phyloP scores from a whole-genome alignment of 1,140 invertebrate species.

The Polypedilum pembai region DNA sequence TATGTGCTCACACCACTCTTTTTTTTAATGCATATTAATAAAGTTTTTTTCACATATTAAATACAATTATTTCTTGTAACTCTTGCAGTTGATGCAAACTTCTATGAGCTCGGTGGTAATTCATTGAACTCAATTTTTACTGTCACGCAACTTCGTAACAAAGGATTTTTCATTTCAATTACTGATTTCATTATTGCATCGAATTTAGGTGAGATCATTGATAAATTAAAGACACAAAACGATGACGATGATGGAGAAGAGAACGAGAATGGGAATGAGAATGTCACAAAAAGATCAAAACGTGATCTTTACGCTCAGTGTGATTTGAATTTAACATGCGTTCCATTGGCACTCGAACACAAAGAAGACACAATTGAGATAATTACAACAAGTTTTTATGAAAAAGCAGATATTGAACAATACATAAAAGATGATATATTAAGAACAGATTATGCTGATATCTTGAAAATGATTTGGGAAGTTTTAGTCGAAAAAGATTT shows the following conservation, averaged over 20 bases:
- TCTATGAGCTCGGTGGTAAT: constrained; percentile 73
- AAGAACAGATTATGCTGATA: constrained; percentile 55
- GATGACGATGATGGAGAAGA: constrained; percentile 31
- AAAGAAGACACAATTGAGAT: constrained; percentile 58
- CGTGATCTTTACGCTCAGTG: constrained; percentile 36
- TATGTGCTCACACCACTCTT: constrained; percentile 33
- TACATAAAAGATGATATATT: constrained; percentile 59
- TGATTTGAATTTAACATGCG: constrained; percentile 46
- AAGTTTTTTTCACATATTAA: neutral
- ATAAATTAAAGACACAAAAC: constrained; percentile 43
- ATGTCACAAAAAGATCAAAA: constrained; percentile 37
- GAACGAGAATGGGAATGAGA: constrained; percentile 36
- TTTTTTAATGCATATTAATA: neutral
- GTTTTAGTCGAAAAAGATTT: constrained; percentile 56
- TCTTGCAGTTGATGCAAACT: constrained; percentile 49
- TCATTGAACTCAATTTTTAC: constrained; percentile 77
- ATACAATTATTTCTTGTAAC: neutral
- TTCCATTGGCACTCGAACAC: constrained; percentile 53
- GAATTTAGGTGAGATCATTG: constrained; percentile 58
- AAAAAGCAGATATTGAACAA: constrained; percentile 73
- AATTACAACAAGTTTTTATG: constrained; percentile 72
- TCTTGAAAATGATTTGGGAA: constrained; percentile 57
- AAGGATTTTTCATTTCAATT: constrained; percentile 68
- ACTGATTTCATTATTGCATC: constrained; percentile 69
- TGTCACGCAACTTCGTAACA: constrained; percentile 65